Base-by-base conservation (phyloP, 2,797 vertebrate genomes). In the Enteromius fasciolatus region DNA sequence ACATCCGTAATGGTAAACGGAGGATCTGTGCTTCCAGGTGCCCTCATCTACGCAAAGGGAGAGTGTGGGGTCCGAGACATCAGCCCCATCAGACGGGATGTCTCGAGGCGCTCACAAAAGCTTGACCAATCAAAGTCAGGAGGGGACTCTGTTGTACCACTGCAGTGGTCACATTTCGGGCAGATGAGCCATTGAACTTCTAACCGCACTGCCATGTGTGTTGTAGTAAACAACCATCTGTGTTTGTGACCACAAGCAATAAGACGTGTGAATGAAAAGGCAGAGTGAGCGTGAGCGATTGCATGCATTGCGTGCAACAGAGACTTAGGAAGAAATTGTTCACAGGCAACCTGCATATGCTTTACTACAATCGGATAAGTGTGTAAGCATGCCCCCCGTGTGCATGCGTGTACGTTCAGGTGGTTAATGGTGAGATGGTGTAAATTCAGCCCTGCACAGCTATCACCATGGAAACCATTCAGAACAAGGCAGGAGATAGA, bases 391-490 rank as follows among this genome's bases (percentile, higher is more conserved):
- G 20, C 28, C 64, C 25, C 25, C 39, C 61, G 48, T 67, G 20
- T 69, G 25, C 3, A 76, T 57, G 39, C 17, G 41, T 59, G 23
- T 69, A 80, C 83, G 85, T 88, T 80, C 76, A 87, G 90, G 90
- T 85, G 90, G 89, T 90, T 89, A 92, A 93, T 87, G 89, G 91
- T 90, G 88, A 92, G 92, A 87, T 91, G 87, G 89, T 85, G 90
- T 86, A 90, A 89, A 92, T 91, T 88, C 68, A 17, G 90, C 91
- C 91, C 90, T 91, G 92, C 93, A 92, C 90, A 91, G 91, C 91
- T 92, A 92, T 95, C 93, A 89, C 94, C 92, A 95, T 95, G 93
- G 93, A 84, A 95, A 95, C 94, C 92, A 67, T 93, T 93, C 92
- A 93, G 92, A 92, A 93, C 90, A 91, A 92, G 89, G 82, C 78